Base-by-base conservation (phyloP, 2,797 vertebrate species). In the Perdix hodgsoniae region DNA sequence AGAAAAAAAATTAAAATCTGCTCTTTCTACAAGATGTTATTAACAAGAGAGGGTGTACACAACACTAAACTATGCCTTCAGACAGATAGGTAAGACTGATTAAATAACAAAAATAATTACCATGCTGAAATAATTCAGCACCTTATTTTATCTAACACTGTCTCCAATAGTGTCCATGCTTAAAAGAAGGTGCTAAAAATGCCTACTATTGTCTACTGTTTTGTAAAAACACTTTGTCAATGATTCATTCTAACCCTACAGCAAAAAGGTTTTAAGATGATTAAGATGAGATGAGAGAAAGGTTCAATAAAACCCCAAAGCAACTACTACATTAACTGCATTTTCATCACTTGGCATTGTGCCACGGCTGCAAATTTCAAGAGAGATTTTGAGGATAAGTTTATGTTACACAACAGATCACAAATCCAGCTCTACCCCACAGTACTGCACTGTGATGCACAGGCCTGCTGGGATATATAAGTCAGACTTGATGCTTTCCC, bases 211-310 rank as follows among this genome's bases (percentile, higher is more conserved):
- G 24, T 54, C 21, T 85, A 54, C 5, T 33, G 42, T 22, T n/a
- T 80, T 40, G 56, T n/a, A 11, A 75, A 29, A 54, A 49, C 10
- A 31, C 40, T 45, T 80, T 83, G 45, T 49, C 6, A 9, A 54
- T 10, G 16, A 35, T 44, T 66, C 49, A 18, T 75, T 91, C 14
- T 81, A 70, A 6, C 24, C 67, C 73, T 49, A 64, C 88, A 90
- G 74, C 60, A 93, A 92, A 92, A 86, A 83, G 37, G 14, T 72
- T n/a, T n/a, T n/a, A n/a, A n/a, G n/a, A n/a, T n/a, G n/a, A 90
- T 87, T 77, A 77, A 56, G 24, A 69, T 17, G 23, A 40, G 72
- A 74, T 61, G 63, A 81, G 44, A 83, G 76, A 77, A 80, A 75
- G 4, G 24, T 63, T 83, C 45, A 66, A 54, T 49, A 77, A 77